These are phyloP conservation scores for Zophobas atratus DNA, from an alignment of 1,140 invertebrate species.

Conservation along the genomic window DNA sequence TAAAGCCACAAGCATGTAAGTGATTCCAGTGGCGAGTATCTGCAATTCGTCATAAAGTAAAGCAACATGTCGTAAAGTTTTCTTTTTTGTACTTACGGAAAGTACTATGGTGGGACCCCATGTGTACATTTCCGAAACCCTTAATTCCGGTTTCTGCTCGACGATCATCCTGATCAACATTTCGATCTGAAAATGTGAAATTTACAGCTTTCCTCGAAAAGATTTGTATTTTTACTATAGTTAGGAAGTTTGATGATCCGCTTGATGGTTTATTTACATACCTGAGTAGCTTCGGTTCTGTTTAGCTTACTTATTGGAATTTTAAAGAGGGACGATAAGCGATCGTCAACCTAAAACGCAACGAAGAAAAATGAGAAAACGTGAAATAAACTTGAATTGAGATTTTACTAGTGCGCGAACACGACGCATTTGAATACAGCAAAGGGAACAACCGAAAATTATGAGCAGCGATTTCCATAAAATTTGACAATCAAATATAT, in stretches of 20 bases:
- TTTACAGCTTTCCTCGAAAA: slow-evolving; percentile 4
- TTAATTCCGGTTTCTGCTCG: slow-evolving; percentile 12
- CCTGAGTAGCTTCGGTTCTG: slow-evolving; percentile 35
- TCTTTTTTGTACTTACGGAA: neutral
- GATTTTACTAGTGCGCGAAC: slow-evolving; percentile 21
- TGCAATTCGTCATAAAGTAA: neutral
- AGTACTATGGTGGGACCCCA: slow-evolving; percentile 1
- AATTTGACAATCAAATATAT: slow-evolving; percentile 7
- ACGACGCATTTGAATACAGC: slow-evolving; percentile 17
- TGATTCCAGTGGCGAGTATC: slow-evolving; percentile 5
- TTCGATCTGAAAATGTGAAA: slow-evolving; percentile 9
- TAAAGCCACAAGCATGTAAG: neutral
- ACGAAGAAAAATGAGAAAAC: slow-evolving; percentile 33
- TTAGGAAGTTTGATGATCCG: slow-evolving; percentile 38
- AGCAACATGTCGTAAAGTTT: neutral
- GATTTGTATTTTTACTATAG: slow-evolving; percentile 41
- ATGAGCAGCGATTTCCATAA: slow-evolving; percentile 6
- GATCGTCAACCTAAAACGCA: slow-evolving; percentile 32
- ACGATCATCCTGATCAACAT: slow-evolving; percentile 21
- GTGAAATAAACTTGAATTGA: slow-evolving; percentile 16
- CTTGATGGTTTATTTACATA: slow-evolving; percentile 43
- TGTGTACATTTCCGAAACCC: slow-evolving; percentile 4
- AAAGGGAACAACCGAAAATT: slow-evolving; percentile 8
- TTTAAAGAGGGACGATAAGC: slow-evolving; percentile 39
- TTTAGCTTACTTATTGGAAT: slow-evolving; percentile 43